Evolutionary conservation across 1,140 invertebrate species (phyloP).

Genomic region (Habropoda laboriosa): DNA sequence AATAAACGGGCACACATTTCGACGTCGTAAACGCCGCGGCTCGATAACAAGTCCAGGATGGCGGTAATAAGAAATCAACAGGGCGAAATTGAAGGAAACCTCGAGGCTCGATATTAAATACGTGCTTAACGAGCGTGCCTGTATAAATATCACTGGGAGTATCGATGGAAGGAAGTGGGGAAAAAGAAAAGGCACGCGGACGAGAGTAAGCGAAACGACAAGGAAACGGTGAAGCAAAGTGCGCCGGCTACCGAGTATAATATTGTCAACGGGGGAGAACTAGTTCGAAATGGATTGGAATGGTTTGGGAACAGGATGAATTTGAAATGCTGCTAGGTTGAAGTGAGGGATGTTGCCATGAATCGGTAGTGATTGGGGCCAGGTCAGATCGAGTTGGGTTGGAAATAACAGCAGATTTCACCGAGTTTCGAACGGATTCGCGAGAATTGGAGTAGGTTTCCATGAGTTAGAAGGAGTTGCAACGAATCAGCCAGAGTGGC

Average conservation of each 20-base stretch:
- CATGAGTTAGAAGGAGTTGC: background rate
- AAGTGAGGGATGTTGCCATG: background rate
- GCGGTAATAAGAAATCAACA: slow-evolving; percentile 18
- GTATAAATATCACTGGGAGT: background rate
- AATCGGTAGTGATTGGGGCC: slow-evolving; percentile 3
- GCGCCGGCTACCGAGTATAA: background rate
- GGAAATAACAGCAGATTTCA: slow-evolving; percentile 2
- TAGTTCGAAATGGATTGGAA: background rate
- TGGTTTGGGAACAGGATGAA: too few relatives aligned
- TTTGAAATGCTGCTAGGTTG: background rate
- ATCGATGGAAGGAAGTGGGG: too few relatives aligned
- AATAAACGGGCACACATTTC: background rate
- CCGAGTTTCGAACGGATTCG: slow-evolving; percentile 5
- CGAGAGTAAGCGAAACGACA: background rate
- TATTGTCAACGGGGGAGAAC: background rate
- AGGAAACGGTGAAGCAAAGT: background rate
- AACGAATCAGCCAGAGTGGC: background rate
- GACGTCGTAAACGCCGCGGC: background rate
- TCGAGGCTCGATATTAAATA: background rate
- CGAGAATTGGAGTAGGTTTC: background rate
- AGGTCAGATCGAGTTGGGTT: background rate
- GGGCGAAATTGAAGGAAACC: background rate
- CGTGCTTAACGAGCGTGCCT: too few relatives aligned
- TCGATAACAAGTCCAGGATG: background rate
- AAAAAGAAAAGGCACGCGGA: background rate